These are phyloP conservation scores for Leptopilina clavipes DNA, from an alignment of 1,140 invertebrate genomes.

Conservation along the genomic window DNA sequence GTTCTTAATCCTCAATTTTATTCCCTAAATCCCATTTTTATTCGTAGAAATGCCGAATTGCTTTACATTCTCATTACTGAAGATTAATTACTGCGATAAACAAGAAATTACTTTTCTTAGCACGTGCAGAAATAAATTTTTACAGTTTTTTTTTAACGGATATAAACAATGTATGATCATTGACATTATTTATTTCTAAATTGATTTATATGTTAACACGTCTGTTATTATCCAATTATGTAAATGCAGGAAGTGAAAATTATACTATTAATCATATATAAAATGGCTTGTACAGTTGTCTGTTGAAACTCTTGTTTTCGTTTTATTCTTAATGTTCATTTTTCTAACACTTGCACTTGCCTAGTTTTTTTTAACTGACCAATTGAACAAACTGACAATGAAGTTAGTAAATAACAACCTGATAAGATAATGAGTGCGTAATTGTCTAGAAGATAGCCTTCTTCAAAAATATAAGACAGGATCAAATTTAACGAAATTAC, in stretches of 20 bases:
- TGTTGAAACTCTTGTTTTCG: not conserved
- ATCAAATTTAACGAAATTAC: not conserved
- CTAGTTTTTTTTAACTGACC: constrained; percentile 3
- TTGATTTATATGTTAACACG: not conserved
- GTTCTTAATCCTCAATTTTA: not conserved
- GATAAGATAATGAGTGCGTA: not conserved
- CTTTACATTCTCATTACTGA: not conserved
- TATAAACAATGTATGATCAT: not conserved
- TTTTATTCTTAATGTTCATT: not conserved
- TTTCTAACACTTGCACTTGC: constrained; percentile 3
- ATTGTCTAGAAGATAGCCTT: constrained; percentile 10
- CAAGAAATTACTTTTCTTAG: not conserved
- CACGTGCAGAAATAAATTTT: not conserved
- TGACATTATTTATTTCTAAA: not conserved
- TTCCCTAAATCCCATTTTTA: not conserved
- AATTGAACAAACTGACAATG: constrained; percentile 21
- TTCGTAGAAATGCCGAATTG: not conserved
- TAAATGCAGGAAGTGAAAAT: not conserved
- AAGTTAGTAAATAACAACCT: constrained; percentile 2
- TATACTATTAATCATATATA: not conserved
- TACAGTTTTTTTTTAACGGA: not conserved
- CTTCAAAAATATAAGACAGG: not conserved
- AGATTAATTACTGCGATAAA: constrained; percentile 12
- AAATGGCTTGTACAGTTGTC: too few relatives aligned
- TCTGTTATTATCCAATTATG: constrained; percentile 5